A percentile compares a stretch with the other conserved stretches of the same genome.
phyloP scores from a whole-genome alignment of 2,888 invertebrate genomes.

The Petrolisthes cinctipes region DNA sequence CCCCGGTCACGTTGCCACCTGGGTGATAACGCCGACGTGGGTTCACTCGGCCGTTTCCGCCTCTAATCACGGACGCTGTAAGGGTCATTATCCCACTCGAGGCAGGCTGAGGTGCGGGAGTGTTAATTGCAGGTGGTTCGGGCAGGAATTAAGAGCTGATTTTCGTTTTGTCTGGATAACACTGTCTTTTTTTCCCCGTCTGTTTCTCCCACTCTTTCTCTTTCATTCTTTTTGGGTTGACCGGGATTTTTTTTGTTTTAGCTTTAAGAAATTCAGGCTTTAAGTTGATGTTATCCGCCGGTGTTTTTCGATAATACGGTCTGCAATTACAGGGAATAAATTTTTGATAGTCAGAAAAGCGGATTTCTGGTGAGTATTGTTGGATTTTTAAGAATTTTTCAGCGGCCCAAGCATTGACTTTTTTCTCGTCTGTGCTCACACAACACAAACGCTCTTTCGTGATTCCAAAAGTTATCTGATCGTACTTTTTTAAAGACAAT shows the following conservation, averaged over 20 bases:
- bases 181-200: background rate
- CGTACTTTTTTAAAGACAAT: too few relatives aligned
- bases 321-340: conserved; percentile 3
- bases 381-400: background rate
- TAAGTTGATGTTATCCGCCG: background rate
- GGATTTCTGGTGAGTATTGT: background rate
- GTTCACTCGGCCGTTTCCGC: background rate
- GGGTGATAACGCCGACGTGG: background rate
- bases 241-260: background rate
- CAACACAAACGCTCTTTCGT: background rate
- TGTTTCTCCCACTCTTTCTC: background rate
- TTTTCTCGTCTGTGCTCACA: background rate
- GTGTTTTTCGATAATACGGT: background rate
- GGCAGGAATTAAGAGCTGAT: conserved; percentile 14
- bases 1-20: conserved; percentile 11
- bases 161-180: conserved; percentile 11
- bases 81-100: background rate
- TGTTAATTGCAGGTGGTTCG: conserved; percentile 15
- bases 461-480: background rate
- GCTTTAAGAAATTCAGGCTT: background rate
- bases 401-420: background rate
- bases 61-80: background rate
- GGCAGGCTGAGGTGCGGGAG: background rate
- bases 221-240: background rate
- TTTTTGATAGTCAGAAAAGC: conserved; percentile 5